Conservation (phyloP, 2,797 vertebrate species). For the Podarcis lilfordi region DNA sequence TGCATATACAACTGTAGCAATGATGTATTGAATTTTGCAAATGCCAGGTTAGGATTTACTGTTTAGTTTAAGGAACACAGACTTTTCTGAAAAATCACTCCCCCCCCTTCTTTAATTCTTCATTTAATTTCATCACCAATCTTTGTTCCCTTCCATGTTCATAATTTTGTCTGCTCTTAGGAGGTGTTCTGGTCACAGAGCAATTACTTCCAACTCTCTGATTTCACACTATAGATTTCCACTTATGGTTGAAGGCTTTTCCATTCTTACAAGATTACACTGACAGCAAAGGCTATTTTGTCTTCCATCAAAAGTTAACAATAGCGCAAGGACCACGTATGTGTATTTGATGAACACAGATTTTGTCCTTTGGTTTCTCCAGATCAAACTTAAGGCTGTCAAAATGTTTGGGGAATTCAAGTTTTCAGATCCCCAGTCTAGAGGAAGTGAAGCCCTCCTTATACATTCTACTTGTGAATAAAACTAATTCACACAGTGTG, state of each 20-base stretch:
- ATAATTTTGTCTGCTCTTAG: neutral
- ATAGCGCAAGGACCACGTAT: neutral
- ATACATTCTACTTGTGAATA: neutral
- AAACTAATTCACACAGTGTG: neutral
- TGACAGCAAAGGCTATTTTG: constrained; percentile 1
- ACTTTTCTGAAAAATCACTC: neutral
- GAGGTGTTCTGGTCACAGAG: neutral
- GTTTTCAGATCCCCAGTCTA: neutral
- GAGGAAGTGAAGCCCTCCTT: neutral
- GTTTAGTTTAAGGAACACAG: neutral
- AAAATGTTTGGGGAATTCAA: neutral
- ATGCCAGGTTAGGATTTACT: neutral
- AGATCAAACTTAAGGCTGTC: neutral
- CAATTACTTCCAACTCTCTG: constrained; percentile 3
- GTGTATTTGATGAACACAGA: neutral
- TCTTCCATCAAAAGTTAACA: neutral
- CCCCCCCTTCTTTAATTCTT: neutral
- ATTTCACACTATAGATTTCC: neutral
- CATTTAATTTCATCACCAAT: neutral
- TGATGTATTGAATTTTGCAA: neutral
- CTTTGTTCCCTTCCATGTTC: neutral
- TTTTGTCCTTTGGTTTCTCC: neutral
- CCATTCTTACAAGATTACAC: neutral
- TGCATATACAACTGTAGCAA: neutral
- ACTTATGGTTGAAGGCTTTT: neutral